Percentiles rank a stretch among this genome's conserved stretches.
Evolutionary conservation across 2,888 invertebrate genomes (phyloP).

Genomic region (Troides helena): DNA sequence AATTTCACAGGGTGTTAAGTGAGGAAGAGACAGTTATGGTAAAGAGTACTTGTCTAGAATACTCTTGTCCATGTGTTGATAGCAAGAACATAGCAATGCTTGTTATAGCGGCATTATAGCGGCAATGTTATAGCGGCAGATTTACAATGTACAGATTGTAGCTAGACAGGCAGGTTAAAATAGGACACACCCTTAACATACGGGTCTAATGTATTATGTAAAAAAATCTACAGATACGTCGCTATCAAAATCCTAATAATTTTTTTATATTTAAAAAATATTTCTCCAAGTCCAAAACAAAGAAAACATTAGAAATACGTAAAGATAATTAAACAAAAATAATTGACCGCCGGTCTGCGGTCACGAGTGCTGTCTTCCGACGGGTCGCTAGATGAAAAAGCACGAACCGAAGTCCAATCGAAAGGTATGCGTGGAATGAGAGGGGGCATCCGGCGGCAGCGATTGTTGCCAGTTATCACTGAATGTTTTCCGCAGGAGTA

Average conservation of each 20-base stretch:
- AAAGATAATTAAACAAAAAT: slow-evolving; percentile 36
- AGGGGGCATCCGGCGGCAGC: slow-evolving; percentile 78
- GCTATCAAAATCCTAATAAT: not conserved
- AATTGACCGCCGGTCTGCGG: slow-evolving; percentile 42
- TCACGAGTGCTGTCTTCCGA: slow-evolving; percentile 41
- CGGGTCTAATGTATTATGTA: too few species aligned
- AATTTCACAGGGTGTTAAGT: too few species aligned
- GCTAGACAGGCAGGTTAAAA: too few species aligned
- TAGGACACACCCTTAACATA: too few species aligned
- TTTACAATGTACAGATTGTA: too few species aligned
- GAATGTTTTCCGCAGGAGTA: slow-evolving; percentile 78
- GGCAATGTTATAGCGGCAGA: too few species aligned
- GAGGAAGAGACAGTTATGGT: too few species aligned
- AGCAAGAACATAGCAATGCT: too few species aligned
- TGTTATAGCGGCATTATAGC: too few species aligned
- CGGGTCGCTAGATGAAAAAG: slow-evolving; percentile 73
- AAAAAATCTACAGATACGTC: not conserved
- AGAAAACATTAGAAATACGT: slow-evolving; percentile 13
- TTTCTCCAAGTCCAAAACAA: not conserved
- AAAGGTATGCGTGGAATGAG: slow-evolving; percentile 75
- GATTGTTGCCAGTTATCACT: slow-evolving; percentile 81
- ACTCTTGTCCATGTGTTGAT: too few species aligned
- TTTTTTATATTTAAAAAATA: not conserved
- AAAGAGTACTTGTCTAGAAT: too few species aligned
- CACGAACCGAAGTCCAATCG: slow-evolving; percentile 62